Evolutionary conservation across 2,113 vertebrate species (phyloP), one percentile per base, ranked within the genome.

Genomic region (Collichthys lucidus): DNA sequence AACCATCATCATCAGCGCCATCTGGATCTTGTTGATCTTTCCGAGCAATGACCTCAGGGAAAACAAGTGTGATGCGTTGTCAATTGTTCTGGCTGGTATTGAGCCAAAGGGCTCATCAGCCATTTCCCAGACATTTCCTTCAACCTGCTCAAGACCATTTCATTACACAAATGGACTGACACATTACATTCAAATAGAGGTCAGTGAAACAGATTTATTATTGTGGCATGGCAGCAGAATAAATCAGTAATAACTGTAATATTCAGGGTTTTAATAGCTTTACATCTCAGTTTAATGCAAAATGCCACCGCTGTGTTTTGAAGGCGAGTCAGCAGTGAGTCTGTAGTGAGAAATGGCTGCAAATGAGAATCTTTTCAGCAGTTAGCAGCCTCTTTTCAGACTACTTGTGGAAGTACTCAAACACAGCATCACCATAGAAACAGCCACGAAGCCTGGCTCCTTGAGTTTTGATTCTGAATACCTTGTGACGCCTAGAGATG

Each of bases 401-500:
- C 68, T 86, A 79, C 86, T 92, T 84, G 71, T 83, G 85, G 62
- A 89, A 85, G 89, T 83, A 86, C 92, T 93, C 71, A 67, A 88
- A 79, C 83, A 88, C 78, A 60, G 63, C 49, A 47, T 93, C 76
- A 44, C 91, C 92, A 91, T 93, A 89, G 92, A 73, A 91, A 93
- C 94, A 2, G 83, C 68, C 62, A 79, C 31, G 49, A 90, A 83
- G 74, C 70, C 84, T 66, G 56, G 69, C 84, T 93, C 82, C 92
- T 94, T 78, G 82, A 94, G 86, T 59, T 84, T 40, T 77, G 74
- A 90, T 85, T 83, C 68, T 83, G 85, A 89, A 88, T 79, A 77
- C 72, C 74, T 66, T 64, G 64, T n/a, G 46, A 84, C 61, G 85
- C 70, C 85, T 50, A 80, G 52, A 79, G 75, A 84, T 59, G 35